phyloP scores from a whole-genome alignment of 1,140 invertebrate genomes.

The Drosophila saltans region DNA sequence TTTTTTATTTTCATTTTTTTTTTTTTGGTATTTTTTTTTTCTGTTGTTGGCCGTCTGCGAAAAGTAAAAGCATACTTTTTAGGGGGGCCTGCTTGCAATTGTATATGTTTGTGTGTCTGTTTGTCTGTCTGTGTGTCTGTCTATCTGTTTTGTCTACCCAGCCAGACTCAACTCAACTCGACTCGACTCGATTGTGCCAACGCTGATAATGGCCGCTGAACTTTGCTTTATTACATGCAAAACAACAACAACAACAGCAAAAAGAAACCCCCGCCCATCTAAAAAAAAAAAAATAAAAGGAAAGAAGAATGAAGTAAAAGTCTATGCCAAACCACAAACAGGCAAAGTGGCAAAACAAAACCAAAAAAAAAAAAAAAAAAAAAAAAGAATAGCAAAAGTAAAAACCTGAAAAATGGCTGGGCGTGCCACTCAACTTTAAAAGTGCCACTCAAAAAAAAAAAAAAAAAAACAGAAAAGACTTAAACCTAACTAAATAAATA shows the following conservation, averaged over 20 bases:
- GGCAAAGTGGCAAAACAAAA: conserved; percentile 41
- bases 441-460: conserved; percentile 55
- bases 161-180: conserved; percentile 9
- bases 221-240: conserved; percentile 65
- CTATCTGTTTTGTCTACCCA: conserved; percentile 36
- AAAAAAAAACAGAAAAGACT: not conserved
- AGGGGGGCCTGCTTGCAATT: conserved; percentile 39
- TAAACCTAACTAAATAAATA: conserved; percentile 14
- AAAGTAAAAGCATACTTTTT: conserved; percentile 56
- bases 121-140: not conserved
- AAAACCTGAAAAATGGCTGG: conserved; percentile 35
- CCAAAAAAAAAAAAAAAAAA: conserved; percentile 18
- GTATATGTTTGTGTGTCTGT: not conserved
- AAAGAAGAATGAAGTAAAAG: conserved; percentile 29
- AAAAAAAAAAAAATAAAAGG: conserved; percentile 17
- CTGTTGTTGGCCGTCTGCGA: conserved; percentile 23
- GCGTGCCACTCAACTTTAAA: conserved; percentile 56
- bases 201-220: conserved; percentile 58
- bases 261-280: not conserved
- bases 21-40: not conserved
- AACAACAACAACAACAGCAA: conserved; percentile 25
- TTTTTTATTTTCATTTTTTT: no score
- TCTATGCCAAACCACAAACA: conserved; percentile 50
- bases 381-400: conserved; percentile 17
- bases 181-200: conserved; percentile 48